A percentile compares a stretch with the other conserved stretches of the same genome.
These are phyloP conservation scores for Clarias fuscus DNA, from an alignment of 2,797 vertebrate species.

Conservation along the genomic window DNA sequence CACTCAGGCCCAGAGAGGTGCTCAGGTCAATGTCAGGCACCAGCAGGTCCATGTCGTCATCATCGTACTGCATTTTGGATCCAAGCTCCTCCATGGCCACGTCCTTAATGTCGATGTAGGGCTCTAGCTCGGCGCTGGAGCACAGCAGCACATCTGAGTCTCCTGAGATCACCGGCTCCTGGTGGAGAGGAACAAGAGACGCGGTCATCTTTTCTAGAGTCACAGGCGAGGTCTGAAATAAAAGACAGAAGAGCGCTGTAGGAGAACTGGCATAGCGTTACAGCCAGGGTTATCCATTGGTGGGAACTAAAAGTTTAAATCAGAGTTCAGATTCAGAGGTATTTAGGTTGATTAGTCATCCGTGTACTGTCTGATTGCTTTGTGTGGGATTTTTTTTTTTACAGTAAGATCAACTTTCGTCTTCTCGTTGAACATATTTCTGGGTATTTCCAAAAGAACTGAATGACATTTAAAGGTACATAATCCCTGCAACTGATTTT, in stretches of 20 bases:
- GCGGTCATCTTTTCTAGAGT: conserved; percentile 31
- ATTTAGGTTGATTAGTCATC: neutral
- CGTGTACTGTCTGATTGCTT: neutral
- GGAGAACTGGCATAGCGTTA: neutral
- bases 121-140: conserved; percentile 62
- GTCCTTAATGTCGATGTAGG: conserved; percentile 75
- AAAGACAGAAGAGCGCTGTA: neutral
- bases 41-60: conserved; percentile 79
- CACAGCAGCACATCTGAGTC: conserved; percentile 79
- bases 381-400: neutral
- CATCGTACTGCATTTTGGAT: conserved; percentile 73
- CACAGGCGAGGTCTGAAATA: conserved; percentile 2
- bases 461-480: neutral
- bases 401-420: neutral
- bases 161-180: conserved; percentile 69
- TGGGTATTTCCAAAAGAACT: neutral
- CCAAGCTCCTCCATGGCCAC: conserved; percentile 84
- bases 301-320: neutral
- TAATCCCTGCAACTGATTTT: neutral
- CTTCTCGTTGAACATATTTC: neutral
- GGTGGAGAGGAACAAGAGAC: conserved; percentile 49
- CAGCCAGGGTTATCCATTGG: neutral
- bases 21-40: conserved; percentile 94
- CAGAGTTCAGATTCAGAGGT: neutral
- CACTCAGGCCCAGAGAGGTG: conserved; percentile 85